Evolutionary conservation across 2,797 vertebrate genomes (phyloP), one percentile per base, ranked within the genome.

Genomic region (Chelon auratus): DNA sequence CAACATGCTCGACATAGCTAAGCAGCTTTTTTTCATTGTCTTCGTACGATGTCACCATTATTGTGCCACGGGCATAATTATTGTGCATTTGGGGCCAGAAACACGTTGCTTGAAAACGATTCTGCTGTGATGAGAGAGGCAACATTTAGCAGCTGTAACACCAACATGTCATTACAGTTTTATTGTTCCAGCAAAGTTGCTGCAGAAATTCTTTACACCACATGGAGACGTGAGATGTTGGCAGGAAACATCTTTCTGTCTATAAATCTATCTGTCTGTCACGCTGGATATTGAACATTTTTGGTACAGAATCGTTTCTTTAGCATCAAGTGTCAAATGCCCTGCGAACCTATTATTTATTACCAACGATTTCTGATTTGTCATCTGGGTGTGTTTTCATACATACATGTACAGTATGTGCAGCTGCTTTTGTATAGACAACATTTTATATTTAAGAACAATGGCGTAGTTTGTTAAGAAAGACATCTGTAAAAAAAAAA

Each of bases 41-140:
- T 66, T 64, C 51, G 57, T 33, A 82, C 78, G 81, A 68, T 72
- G 71, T 81, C 69, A 52, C 69, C 37, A 77, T 80, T 66, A 76
- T 75, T 66, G 12, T 48, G 22, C 48, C 60, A 47, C 24, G 45
- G 24, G 51, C 15, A n/a, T n/a, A n/a, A 77, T 80, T 66, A 76
- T 75, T 66, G 12, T 48, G 22, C 48, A 52, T 14, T 26, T 64
- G 50, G 75, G 9, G 36, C 7, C 37, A 59, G 55, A 42, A 77
- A 58, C 63, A 8, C 42, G 43, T 52, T 6, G 30, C 30, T 33
- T 33, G 22, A 75, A 45, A 63, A 11, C 4, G 26, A 62, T 17
- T 33, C 66, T 66, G 30, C 67, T 51, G 64, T 62, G 52, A 87
- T 85, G 48, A 77, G 68, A 61, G 51, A 71, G 40, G 70, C 50